Evolutionary conservation across 2,113 vertebrate species (phyloP).

Genomic region (Bungarus multicinctus): DNA sequence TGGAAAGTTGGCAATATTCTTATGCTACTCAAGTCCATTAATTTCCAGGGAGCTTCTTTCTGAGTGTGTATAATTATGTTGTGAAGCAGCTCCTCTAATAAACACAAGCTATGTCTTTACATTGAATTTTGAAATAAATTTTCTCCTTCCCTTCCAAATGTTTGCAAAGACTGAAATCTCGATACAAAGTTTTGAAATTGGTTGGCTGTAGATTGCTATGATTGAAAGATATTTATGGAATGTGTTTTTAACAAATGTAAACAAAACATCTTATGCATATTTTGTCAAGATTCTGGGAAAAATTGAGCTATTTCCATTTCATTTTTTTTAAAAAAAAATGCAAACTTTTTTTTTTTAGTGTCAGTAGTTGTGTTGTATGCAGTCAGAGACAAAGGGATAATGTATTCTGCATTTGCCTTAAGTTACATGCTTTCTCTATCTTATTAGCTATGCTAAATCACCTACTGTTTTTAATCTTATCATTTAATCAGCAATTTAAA

Average conservation of each 20-base stretch:
- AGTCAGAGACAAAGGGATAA: neutral
- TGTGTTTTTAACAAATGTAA: neutral
- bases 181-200: constrained; percentile 58
- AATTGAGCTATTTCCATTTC: neutral
- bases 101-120: neutral
- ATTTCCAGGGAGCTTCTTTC: too few species aligned
- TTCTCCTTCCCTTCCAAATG: neutral
- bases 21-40: neutral
- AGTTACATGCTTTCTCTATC: neutral
- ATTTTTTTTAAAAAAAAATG: neutral
- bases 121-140: neutral
- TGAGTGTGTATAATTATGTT: neutral
- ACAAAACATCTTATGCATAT: neutral
- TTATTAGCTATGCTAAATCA: neutral
- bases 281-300: constrained; percentile 7
- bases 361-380: neutral
- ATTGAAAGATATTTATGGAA: neutral
- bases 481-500: neutral
- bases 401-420: neutral
- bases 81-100: neutral
- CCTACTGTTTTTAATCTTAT: neutral
- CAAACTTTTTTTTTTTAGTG: neutral
- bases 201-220: constrained; percentile 29
- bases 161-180: constrained; percentile 5
- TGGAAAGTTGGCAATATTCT: neutral